Evolutionary conservation across 2,113 vertebrate species (phyloP), one percentile per base, ranked within the genome.

Genomic region (Paramisgurnus dabryanus): DNA sequence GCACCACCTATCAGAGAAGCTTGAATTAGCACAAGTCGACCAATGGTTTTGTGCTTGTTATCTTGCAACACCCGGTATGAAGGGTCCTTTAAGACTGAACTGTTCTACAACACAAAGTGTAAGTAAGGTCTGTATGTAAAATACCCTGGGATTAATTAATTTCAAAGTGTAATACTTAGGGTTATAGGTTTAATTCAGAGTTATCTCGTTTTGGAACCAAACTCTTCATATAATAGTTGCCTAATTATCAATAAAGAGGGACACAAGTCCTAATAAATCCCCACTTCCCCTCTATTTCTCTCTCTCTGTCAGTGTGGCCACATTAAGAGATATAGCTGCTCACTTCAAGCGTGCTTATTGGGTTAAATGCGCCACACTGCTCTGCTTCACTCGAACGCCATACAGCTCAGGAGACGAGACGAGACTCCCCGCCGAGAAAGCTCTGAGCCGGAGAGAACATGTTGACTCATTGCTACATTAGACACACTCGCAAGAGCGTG

Each of bases 391-490:
- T 55, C 47, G 67, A 65, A 80, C 66, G 78, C 84, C 47, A 58
- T 43, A 17, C 63, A 27, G 68, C 67, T 78, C 76, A 77, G 63
- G 73, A 67, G 74, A 81, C 39, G 22, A 64, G 13, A 75, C 82
- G 22, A 64, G 13, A 75, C 82, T 82, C 71, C 85, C 80, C 67
- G 73, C 76, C 45, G 77, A 86, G 74, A 81, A 73, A 15, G 49
- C 70, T 76, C 61, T 64, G 60, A 67, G 70, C 67, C 34, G 43
- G 50, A 76, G 68, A 73, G 57, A 82, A 78, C 66, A 78, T 69
- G 83, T 84, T 80, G 77, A 80, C 69, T 82, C 76, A 73, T 41
- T 67, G 80, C 68, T 78, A 74, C 80, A 86, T 80, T 63, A 79
- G 55, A 74, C 65, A 79, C 61, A 67, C 68, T 78, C 34, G 72